phyloP scores from a whole-genome alignment of 2,888 invertebrate genomes.

The Cheilosia pagana region DNA sequence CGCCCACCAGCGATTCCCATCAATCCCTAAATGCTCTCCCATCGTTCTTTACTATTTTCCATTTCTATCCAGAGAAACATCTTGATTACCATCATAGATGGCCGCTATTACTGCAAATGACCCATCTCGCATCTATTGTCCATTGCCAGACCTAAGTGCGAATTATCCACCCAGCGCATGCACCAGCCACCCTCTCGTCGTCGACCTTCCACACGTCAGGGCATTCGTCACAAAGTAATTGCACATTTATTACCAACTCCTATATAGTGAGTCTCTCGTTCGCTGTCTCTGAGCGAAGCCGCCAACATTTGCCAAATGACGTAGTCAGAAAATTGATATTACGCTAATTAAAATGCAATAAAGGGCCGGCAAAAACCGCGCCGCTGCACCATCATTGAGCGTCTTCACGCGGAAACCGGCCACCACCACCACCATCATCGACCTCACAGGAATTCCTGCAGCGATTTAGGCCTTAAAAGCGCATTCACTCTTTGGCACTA shows the following conservation, averaged over 20 bases:
- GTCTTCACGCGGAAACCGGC: conserved; percentile 16
- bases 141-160: conserved; percentile 28
- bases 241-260: conserved; percentile 47
- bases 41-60: neutral
- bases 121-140: conserved; percentile 30
- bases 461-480: conserved; percentile 30
- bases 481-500: neutral
- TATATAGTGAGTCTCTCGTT: too few relatives aligned
- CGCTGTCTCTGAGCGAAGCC: conserved; percentile 37
- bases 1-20: conserved; percentile 1
- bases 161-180: conserved; percentile 27
- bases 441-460: conserved; percentile 7
- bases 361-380: conserved; percentile 71
- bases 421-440: neutral
- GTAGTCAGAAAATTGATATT: conserved; percentile 80
- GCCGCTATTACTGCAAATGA: conserved; percentile 24
- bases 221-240: conserved; percentile 52
- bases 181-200: conserved; percentile 20
- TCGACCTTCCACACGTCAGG: neutral
- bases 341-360: conserved; percentile 82
- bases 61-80: neutral
- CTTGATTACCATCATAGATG: conserved; percentile 37
- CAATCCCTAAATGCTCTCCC: neutral
- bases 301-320: conserved; percentile 50
- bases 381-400: conserved; percentile 25